phyloP scores from a whole-genome alignment of 2,797 vertebrate species.

The Cyclopterus lumpus region DNA sequence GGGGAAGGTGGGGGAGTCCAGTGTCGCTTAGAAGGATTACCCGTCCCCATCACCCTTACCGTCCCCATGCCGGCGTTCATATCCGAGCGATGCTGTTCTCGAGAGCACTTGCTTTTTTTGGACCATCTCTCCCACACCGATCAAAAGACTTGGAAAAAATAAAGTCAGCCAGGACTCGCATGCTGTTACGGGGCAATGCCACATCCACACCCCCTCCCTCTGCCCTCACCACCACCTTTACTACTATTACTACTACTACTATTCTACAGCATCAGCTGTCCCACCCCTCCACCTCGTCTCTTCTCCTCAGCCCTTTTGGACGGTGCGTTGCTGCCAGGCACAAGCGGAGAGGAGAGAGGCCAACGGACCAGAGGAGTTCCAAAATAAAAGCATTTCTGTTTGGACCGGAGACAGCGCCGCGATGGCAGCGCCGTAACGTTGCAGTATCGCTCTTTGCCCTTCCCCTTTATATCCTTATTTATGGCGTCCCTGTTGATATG shows the following conservation, averaged over 20 bases:
- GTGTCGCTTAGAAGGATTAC: slow-evolving; percentile 16
- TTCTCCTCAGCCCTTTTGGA: slow-evolving; percentile 78
- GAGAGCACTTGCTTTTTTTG: slow-evolving; percentile 83
- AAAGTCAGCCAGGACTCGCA: slow-evolving; percentile 89
- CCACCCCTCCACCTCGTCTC: slow-evolving; percentile 53
- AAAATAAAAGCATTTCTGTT: slow-evolving; percentile 78
- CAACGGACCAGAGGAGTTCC: slow-evolving; percentile 61
- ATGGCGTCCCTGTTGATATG: slow-evolving; percentile 63
- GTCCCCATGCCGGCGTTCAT: slow-evolving; percentile 54
- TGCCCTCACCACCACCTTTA: slow-evolving; percentile 41
- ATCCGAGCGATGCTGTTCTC: slow-evolving; percentile 70
- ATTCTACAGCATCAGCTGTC: slow-evolving; percentile 43
- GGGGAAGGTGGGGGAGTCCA: slow-evolving; percentile 9
- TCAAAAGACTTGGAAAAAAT: slow-evolving; percentile 71
- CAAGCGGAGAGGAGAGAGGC: slow-evolving; percentile 78
- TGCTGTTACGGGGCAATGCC: slow-evolving; percentile 87
- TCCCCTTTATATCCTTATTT: slow-evolving; percentile 53
- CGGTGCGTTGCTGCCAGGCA: slow-evolving; percentile 89
- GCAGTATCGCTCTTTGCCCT: slow-evolving; percentile 58
- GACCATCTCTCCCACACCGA: slow-evolving; percentile 85
- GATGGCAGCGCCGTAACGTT: slow-evolving; percentile 65
- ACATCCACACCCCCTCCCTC: slow-evolving; percentile 71
- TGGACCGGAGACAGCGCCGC: slow-evolving; percentile 74
- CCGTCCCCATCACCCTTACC: slow-evolving; percentile 11
- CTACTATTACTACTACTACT: slow-evolving; percentile 56